Base-by-base conservation (phyloP, 2,797 vertebrate genomes). In the Phoeniculus purpureus region DNA sequence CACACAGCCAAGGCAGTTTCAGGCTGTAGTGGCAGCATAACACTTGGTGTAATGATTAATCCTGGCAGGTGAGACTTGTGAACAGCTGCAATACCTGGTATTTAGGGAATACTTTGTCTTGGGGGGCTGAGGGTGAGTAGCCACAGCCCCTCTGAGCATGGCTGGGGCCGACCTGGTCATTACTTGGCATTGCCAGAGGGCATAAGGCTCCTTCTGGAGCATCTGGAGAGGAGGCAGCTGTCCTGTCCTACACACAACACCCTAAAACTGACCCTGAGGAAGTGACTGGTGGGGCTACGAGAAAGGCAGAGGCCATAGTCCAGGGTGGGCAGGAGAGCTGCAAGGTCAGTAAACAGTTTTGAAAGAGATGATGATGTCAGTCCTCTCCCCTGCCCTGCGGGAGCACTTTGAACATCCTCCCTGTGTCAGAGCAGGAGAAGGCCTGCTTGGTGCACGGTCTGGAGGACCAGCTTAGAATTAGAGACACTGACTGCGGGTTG, bases 41-140 rank as follows among this genome's bases (percentile, higher is more conserved):
- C 37, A 1, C 37, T 78, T 5, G n/a, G 59, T 37, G 85, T 75
- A 85, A 94, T 86, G 92, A 93, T 94, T 89, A 94, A 94, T 71
- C 88, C 66, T 27, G 58, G 52, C 51, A 15, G 59, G 58, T 18
- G 11, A 37, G 47, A 21, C 3, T 5, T 15, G 47, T 7, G 0
- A 1, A 56, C 25, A 43, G 58, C 15, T 54, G 3, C 6, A 6
- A 19, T 6, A 45, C 19, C 19, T 26, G 6, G 37, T n/a, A 22
- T 19, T 52, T 9, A 31, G 27, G 73, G 27, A 25, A 6, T 21
- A 29, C 23, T 71, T 12, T 1, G 2, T 8, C 67, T 64, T 55
- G 12, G 7, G 19, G 71, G 34, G 75, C 48, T 73, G 54, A 22
- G 25, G 56, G 40, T 27, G 73, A 20, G 40, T 29, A 7, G 5